These are phyloP conservation scores for Byasa hedistus DNA, from an alignment of 2,888 invertebrate genomes.

Conservation along the genomic window DNA sequence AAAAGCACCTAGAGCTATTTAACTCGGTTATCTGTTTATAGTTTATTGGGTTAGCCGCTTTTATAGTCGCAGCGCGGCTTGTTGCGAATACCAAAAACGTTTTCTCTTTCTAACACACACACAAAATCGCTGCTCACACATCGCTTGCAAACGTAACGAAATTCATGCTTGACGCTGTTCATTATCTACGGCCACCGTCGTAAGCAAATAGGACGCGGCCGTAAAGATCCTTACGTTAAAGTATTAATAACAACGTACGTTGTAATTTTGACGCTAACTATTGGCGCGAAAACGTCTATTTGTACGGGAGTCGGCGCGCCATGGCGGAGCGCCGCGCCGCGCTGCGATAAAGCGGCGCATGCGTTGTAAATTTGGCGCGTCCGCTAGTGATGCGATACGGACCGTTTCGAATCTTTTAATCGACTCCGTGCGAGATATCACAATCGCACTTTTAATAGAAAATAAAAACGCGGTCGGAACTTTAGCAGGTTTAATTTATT, in stretches of 20 bases:
- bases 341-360: conserved; percentile 49
- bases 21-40: conserved; percentile 46
- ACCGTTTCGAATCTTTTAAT: conserved; percentile 36
- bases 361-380: conserved; percentile 52
- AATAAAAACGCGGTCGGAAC: conserved; percentile 35
- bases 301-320: conserved; percentile 27
- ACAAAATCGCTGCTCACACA: conserved; percentile 30
- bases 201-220: conserved; percentile 35
- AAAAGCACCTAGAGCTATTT: conserved; percentile 48
- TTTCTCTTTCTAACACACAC: no score
- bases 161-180: conserved; percentile 34
- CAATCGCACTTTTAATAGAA: conserved; percentile 23
- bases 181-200: conserved; percentile 36
- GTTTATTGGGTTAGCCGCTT: conserved; percentile 41
- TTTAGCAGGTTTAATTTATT: background rate
- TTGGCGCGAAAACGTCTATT: conserved; percentile 61
- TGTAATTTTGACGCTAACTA: conserved; percentile 40
- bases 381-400: conserved; percentile 45
- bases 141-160: background rate
- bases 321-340: conserved; percentile 28
- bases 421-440: conserved; percentile 33
- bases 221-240: conserved; percentile 38
- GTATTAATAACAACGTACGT: conserved; percentile 35
- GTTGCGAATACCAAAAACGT: conserved; percentile 33
- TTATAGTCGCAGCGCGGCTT: conserved; percentile 30